Evolutionary conservation across 1,140 invertebrate genomes (phyloP).

Genomic region (Archegozetes longisetosus): DNA sequence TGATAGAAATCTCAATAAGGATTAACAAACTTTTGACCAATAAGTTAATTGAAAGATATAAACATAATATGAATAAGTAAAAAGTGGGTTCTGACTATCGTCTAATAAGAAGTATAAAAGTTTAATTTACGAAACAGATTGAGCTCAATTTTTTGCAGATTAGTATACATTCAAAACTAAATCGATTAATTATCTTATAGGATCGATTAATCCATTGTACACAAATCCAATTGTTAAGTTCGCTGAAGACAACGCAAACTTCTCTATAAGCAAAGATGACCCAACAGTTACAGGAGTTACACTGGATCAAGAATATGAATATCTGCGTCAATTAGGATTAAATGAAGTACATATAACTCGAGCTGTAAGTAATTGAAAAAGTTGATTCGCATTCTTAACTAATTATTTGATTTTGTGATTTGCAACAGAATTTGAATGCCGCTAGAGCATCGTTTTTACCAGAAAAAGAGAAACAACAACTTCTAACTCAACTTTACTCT

Average conservation of each 20-base stretch:
- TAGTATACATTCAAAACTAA: no score
- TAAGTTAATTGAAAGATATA: no score
- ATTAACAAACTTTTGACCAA: no score
- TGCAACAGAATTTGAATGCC: slow-evolving; percentile 36
- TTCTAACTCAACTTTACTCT: slow-evolving; percentile 27
- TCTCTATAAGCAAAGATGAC: slow-evolving; percentile 45
- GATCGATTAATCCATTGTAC: slow-evolving; percentile 27
- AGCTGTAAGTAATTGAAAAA: slow-evolving; percentile 30
- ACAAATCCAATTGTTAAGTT: slow-evolving; percentile 34
- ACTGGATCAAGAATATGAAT: slow-evolving; percentile 35
- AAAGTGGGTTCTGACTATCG: no score
- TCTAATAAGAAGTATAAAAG: no score
- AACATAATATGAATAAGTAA: no score
- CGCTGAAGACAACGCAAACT: slow-evolving; percentile 40
- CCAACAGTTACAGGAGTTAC: slow-evolving; percentile 36
- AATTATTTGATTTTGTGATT: slow-evolving; percentile 12
- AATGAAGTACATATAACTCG: slow-evolving; percentile 33
- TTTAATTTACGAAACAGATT: no score
- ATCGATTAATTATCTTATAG: no score
- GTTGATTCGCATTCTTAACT: neutral
- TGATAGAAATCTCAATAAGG: no score
- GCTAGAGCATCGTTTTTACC: slow-evolving; percentile 33
- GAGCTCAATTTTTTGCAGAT: no score
- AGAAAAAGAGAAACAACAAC: slow-evolving; percentile 31
- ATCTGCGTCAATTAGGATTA: slow-evolving; percentile 34